A percentile compares a stretch with the other conserved stretches of the same genome.
These are phyloP conservation scores for Chiroxiphia lanceolata DNA, from an alignment of 2,797 vertebrate genomes.

Conservation along the genomic window DNA sequence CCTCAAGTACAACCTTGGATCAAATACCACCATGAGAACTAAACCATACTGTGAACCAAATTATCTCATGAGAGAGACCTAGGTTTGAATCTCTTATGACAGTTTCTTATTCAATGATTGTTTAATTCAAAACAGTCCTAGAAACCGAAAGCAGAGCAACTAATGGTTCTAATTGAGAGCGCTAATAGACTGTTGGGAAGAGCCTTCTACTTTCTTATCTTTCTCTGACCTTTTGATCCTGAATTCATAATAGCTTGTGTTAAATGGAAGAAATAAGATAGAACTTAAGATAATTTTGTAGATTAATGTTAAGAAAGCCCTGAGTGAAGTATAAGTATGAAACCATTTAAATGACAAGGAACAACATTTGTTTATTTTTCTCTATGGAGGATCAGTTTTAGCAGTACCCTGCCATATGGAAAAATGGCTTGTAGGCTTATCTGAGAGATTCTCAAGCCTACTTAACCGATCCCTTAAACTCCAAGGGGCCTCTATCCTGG, in stretches of 20 bases:
- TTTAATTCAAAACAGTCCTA: background rate
- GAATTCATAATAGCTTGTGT: background rate
- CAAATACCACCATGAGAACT: background rate
- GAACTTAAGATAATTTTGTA: background rate
- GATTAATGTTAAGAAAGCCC: background rate
- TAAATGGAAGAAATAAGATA: background rate
- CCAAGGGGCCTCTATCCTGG: background rate
- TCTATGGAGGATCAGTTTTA: background rate
- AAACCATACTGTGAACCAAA: background rate
- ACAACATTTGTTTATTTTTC: background rate
- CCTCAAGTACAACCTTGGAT: no score
- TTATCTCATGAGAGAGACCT: background rate
- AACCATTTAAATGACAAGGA: background rate
- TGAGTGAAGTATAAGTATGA: background rate
- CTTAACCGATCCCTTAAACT: background rate
- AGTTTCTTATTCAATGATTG: background rate
- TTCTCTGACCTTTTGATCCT: background rate
- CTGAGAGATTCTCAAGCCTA: background rate
- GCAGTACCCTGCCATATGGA: background rate
- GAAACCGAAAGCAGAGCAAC: background rate
- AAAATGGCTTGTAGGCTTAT: background rate
- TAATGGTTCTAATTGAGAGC: background rate
- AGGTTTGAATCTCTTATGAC: background rate
- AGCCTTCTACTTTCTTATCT: background rate
- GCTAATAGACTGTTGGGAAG: background rate